phyloP scores from a whole-genome alignment of 2,113 vertebrate genomes.

The Stigmatopora nigra region DNA sequence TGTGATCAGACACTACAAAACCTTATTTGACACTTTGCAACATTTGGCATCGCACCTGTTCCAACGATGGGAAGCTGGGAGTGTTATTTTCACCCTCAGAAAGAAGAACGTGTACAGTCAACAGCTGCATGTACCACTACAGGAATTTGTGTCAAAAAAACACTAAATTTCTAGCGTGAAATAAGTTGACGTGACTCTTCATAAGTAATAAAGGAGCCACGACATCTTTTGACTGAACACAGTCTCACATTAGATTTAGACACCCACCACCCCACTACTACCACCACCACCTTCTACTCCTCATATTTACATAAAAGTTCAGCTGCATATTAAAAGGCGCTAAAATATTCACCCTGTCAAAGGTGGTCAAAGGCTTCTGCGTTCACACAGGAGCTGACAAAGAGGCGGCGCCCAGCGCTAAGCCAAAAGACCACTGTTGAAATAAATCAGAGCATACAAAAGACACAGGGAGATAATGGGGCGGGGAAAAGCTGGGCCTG shows the following conservation, averaged over 20 bases:
- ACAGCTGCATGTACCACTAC: constrained; percentile 50
- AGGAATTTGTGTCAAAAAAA: constrained; percentile 55
- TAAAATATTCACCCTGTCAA: constrained; percentile 79
- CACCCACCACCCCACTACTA: not conserved
- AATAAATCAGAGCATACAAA: constrained; percentile 78
- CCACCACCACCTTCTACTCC: constrained; percentile 24
- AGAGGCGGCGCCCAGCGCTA: constrained; percentile 71
- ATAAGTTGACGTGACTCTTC: not conserved
- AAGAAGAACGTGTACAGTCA: constrained; percentile 75
- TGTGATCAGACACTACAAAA: constrained; percentile 6
- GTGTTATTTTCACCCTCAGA: constrained; percentile 68
- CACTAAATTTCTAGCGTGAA: not conserved
- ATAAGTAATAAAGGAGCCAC: not conserved
- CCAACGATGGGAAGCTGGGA: constrained; percentile 48
- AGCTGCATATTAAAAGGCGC: constrained; percentile 75
- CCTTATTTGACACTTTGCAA: constrained; percentile 8
- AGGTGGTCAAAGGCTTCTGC: constrained; percentile 75
- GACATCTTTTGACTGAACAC: not conserved
- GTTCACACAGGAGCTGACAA: constrained; percentile 80
- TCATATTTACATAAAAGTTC: constrained; percentile 72
- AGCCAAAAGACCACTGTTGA: constrained; percentile 71
- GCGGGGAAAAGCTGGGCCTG: constrained; percentile 57
- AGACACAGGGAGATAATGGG: constrained; percentile 69
- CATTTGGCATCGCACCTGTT: constrained; percentile 44
- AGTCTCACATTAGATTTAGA: constrained; percentile 9